A percentile compares a stretch with the other conserved stretches of the same genome.
Evolutionary conservation across 2,888 invertebrate genomes (phyloP).

Genomic region (Onthophagus sagittarius): DNA sequence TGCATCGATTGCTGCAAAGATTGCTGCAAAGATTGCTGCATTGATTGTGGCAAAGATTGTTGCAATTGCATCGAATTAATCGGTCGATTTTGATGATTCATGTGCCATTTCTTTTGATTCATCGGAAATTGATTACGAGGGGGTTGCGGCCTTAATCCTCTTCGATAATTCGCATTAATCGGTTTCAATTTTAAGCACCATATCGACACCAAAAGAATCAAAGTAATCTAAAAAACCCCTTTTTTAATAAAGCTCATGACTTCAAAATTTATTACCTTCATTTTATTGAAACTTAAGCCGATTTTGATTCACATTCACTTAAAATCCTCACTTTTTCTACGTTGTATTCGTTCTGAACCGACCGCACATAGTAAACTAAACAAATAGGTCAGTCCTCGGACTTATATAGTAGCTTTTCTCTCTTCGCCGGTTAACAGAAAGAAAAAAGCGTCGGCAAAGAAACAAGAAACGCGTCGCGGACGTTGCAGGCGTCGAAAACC

Average conservation of each 20-base stretch:
- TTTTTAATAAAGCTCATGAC: not conserved
- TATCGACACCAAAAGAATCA: constrained; percentile 12
- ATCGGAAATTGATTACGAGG: constrained; percentile 32
- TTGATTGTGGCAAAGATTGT: not conserved
- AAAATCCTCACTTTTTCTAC: not conserved
- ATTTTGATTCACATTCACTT: not conserved
- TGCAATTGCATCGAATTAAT: not conserved
- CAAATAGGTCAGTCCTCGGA: constrained; percentile 48
- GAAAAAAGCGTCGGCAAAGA: not conserved
- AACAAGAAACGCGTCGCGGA: not conserved
- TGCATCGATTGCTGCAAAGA: no score
- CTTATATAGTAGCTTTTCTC: constrained; percentile 66
- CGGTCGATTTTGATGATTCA: constrained; percentile 27
- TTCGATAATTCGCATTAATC: constrained; percentile 16
- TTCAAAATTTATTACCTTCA: constrained; percentile 18
- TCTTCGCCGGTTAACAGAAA: constrained; percentile 9
- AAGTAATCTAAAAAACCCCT: constrained; percentile 15
- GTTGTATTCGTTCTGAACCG: constrained; percentile 14
- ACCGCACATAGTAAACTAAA: constrained; percentile 41
- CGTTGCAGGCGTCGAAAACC: not conserved
- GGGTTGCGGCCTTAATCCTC: constrained; percentile 39
- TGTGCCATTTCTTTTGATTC: constrained; percentile 27
- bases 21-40: no score
- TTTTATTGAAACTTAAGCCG: constrained; percentile 3
- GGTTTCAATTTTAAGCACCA: constrained; percentile 16